Evolutionary conservation across 2,888 invertebrate species (phyloP), one percentile per base, ranked within the genome.

Genomic region (Drosophila falleni): DNA sequence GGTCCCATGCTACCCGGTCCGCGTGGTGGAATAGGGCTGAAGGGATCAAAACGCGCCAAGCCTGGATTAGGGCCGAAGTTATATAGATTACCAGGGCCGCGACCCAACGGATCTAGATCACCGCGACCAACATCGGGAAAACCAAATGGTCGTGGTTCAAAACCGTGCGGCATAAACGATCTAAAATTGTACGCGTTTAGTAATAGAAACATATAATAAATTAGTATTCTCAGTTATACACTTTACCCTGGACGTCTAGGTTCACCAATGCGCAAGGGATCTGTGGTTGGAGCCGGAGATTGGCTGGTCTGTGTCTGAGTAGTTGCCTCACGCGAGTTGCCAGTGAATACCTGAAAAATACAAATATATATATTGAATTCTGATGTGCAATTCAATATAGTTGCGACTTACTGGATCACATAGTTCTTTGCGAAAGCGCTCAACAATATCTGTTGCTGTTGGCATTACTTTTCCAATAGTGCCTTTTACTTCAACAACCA

Each of bases 41-140:
- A 96, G 0, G 97, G 98, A 93, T 98, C 97, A 91, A 97, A 98
- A 62, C 83, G 83, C 0, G 88, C 80, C 46, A 66, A 31, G 10
- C 73, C 67, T 2, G 63, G 29, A 47, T 51, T 61, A 0, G 53
- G 56, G 0, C 61, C 56, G 23, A 90, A 84, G 1, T 78, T 69
- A 62, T 89, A 91, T 6, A 92, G 71, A 72, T 89, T 92, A 65
- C 91, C 92, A 65, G 86, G 74, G 53, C 92, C 91, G 65, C 94
- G 94, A 44, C 93, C 93, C 13, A 97, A 94, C 0, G 97, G 97
- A 93, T 97, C 95, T 86, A 98, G 93, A 92, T 98, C 97, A 60
- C 95, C 94, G 44, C 95, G 93, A 0, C 97, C 97, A 62, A 97
- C 93, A 78, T 91, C 89, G 1, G 93, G 93, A 81, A 91, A 91